Evolutionary conservation across 2,888 invertebrate genomes (phyloP), one percentile per base, ranked within the genome.

Genomic region (Buathra laborator): DNA sequence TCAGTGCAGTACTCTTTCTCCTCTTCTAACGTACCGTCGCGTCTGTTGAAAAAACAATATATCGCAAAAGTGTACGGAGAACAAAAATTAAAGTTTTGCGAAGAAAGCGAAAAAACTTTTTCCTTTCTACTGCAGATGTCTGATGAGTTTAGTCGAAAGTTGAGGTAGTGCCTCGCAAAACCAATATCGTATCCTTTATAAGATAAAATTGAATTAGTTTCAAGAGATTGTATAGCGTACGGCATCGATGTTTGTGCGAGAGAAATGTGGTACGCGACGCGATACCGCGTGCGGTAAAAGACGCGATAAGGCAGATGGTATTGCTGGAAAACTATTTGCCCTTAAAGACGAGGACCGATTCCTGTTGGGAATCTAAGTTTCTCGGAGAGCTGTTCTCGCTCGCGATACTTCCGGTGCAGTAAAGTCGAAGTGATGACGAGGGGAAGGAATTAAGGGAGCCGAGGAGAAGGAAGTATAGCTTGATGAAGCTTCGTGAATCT

Each of bases 191-290:
- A 59, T 46, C 32, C 44, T 59, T 74, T 46, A n/a, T 29, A 24
- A 74, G 29, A 74, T 62, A 24, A 62, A 44, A 74, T 74, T 62
- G 6, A 74, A 74, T 74, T 62, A 74, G 74, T 74, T 62, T 59
- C 29, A 7, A 14, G 59, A 59, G 44, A 9, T 12, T 24, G 4
- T 14, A 4, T 56, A 46, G 43, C 44, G 29, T 3, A 44, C n/a
- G 24, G 59, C 46, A 59, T 32, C 46, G 62, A 74, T 16, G 59
- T 16, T 16, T 12, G 56, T 9, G 24, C 19, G 12, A 24, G 56
- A 4, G 56, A 12, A 24, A 12, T 4, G 46, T 10, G 19, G 56
- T n/a, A n/a, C n/a, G n/a, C n/a, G n/a, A n/a, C n/a, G n/a, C n/a
- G n/a, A n/a, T n/a, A n/a, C n/a, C n/a, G n/a, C n/a, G n/a, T n/a